Base-by-base conservation (phyloP, 92 coral and sea anemone genomes). In the Epizoanthus scotinus region DNA sequence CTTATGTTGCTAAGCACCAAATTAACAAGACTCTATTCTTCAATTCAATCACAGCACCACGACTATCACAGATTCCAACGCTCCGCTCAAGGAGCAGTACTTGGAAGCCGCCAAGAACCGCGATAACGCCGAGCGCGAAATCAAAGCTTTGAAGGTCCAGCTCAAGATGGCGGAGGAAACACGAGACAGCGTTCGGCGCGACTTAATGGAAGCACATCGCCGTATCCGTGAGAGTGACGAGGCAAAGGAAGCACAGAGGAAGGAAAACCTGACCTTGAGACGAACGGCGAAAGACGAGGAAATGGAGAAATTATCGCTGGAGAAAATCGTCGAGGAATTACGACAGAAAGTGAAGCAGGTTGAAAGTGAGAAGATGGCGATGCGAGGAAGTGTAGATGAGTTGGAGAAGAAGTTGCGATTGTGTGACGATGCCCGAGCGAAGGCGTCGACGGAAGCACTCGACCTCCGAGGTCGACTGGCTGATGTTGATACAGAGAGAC, bases 101-200 rank as follows among this genome's bases (percentile, higher is more conserved):
- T 67, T 84, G 21, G 97, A 92, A 34, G 91, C 94, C 34, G 88
- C 85, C 34, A 92, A 83, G 84, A 85, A 78, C 70, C 94, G 90
- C 7, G 97, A 92, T 34, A 83, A 86, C 66, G 89, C 88, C 18
- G 97, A 92, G 42, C 73, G 89, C 14, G 97, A 92, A 69, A 90
- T 92, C 87, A 92, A 92, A 72, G 86, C 97, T 28, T 82, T 92
- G 17, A 92, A 92, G 63, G 89, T 87, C 71, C 97, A 92, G 59
- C 94, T 92, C 0, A 83, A 77, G 53, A 92, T 92, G 97, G 94
- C 94, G 13, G 97, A 92, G 67, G 97, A 92, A 60, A 88, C 94
- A 19, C 85, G 97, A 42, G 97, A 92, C 75, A 91, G 69, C 61
- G 87, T 82, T 21, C 84, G 97, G 63, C 87, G 90, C 36, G 97